A percentile compares a stretch with the other conserved stretches of the same genome.
Conservation (phyloP, 2,888 invertebrate species). For the Dorcus hopei region DNA sequence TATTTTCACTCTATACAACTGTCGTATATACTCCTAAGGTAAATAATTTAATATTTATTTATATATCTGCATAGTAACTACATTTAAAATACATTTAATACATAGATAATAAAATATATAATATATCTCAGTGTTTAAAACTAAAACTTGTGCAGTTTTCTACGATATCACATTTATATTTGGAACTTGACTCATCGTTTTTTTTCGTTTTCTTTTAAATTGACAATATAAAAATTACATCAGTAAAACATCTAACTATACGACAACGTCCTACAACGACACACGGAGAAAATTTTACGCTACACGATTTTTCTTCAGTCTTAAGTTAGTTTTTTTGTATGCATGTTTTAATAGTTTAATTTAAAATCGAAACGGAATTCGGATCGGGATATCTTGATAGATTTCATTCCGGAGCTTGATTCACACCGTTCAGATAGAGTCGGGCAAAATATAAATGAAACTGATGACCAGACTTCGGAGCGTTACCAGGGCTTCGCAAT, state of each 20-base stretch:
- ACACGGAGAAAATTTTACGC: not conserved
- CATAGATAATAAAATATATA: slow-evolving; percentile 25
- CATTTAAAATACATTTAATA: slow-evolving; percentile 23
- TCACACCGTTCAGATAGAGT: too few species aligned
- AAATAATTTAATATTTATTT: slow-evolving; percentile 13
- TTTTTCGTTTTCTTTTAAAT: slow-evolving; percentile 7
- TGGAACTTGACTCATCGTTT: slow-evolving; percentile 27
- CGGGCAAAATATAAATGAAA: too few species aligned
- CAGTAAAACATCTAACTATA: slow-evolving; percentile 5
- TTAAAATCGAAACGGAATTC: too few species aligned
- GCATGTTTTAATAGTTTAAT: too few species aligned
- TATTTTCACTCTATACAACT: slow-evolving; percentile 17
- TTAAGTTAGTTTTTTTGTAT: too few species aligned
- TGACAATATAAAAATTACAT: slow-evolving; percentile 8
- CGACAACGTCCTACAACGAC: slow-evolving; percentile 2
- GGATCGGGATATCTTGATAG: too few species aligned
- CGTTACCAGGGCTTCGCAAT: too few species aligned
- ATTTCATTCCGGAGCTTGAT: too few species aligned
- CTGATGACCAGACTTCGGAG: too few species aligned
- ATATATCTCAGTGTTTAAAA: slow-evolving; percentile 26
- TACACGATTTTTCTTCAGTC: not conserved
- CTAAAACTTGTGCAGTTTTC: slow-evolving; percentile 44
- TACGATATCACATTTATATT: slow-evolving; percentile 45
- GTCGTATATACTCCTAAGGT: slow-evolving; percentile 7
- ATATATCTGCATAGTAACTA: slow-evolving; percentile 25